Conservation (phyloP, 2,888 invertebrate genomes). For the Octodonta nipae region DNA sequence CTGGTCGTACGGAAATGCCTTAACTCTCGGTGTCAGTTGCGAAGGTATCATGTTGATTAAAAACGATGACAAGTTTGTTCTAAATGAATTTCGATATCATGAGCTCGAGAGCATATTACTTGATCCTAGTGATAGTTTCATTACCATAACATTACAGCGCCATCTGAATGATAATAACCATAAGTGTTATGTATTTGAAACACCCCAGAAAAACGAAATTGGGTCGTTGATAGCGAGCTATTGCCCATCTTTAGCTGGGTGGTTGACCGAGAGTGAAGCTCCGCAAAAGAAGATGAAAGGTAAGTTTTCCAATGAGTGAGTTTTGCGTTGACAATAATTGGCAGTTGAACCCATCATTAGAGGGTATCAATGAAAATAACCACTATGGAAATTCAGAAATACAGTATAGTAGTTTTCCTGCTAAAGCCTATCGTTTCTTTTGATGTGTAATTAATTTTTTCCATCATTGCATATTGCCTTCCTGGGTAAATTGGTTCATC, state of each 20-base stretch:
- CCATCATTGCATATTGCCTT: no score
- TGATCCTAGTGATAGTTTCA: conserved; percentile 83
- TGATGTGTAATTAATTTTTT: no score
- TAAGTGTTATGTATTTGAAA: conserved; percentile 88
- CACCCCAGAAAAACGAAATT: conserved; percentile 77
- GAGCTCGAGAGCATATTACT: conserved; percentile 70
- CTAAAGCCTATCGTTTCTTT: no score
- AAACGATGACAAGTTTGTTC: conserved; percentile 79
- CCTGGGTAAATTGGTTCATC: no score
- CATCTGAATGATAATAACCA: conserved; percentile 51
- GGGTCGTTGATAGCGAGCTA: conserved; percentile 86
- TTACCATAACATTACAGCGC: conserved; percentile 75
- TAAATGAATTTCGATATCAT: conserved; percentile 57
- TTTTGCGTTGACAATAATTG: no score
- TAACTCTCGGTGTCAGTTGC: conserved; percentile 74
- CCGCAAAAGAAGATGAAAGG: conserved; percentile 45
- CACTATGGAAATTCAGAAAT: no score
- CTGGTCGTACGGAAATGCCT: conserved; percentile 71
- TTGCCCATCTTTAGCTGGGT: conserved; percentile 70
- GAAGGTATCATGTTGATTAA: conserved; percentile 85
- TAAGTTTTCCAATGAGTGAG: no score
- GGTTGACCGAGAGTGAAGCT: conserved; percentile 62
- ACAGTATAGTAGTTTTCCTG: no score
- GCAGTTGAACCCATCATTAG: no score
- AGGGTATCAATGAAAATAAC: no score